Evolutionary conservation across 2,113 vertebrate species (phyloP), one percentile per base, ranked within the genome.

Genomic region (Myotis davidii): DNA sequence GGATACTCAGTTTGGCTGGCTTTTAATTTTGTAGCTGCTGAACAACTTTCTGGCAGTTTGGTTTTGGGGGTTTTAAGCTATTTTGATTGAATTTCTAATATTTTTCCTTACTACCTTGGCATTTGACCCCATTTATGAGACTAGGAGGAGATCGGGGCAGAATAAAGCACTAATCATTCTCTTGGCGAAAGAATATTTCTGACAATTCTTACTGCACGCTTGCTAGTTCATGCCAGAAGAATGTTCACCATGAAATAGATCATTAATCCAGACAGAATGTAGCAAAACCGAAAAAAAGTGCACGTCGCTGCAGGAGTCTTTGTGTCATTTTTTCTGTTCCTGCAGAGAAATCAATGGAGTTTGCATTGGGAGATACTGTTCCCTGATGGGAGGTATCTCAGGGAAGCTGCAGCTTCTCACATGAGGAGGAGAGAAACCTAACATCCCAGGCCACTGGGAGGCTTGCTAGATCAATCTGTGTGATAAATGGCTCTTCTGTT

Each of bases 231-330:
- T 92, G 86, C 39, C 54, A 67, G 56, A 96, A 96, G 86, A 81
- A 54, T 85, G 83, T 90, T 72, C 83, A 18, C 50, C 91, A 95
- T 93, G 27, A 96, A 94, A 56, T 45, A 93, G 76, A 42, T 94
- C 91, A 94, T 96, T 93, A 90, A 91, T 94, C n/a, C 32, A 67
- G 78, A 48, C 14, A 93, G 73, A 90, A 85, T 94, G 37, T 70
- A 84, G 96, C 89, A 91, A 64, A 74, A 92, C 3, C 81, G 86
- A 96, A 91, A 90, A 91, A 90, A 94, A 96, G n/a, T 92, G 45
- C 88, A 59, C n/a, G 32, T 93, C 69, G 72, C 82, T 82, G 0
- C 56, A 59, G 61, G 70, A 93, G 29, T 93, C 11, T 92, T 90
- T 52, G 67, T 95, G 73, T 88, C 69, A 0, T 97, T 97, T 84